phyloP scores from a whole-genome alignment of 2,113 vertebrate genomes.

The Petromus typicus region DNA sequence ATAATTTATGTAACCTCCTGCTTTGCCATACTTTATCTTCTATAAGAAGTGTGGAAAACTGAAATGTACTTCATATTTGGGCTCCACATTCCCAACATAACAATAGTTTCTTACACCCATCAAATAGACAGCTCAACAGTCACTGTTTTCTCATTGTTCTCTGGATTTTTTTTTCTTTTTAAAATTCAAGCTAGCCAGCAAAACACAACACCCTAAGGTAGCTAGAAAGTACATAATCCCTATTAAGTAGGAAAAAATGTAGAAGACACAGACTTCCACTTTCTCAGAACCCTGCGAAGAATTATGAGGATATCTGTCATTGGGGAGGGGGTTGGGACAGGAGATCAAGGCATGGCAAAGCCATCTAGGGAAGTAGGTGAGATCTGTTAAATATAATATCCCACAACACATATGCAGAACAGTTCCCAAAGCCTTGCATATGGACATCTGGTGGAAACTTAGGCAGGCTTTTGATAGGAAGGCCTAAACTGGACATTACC shows the following conservation, averaged over 20 bases:
- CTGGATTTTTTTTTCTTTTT: too few species aligned
- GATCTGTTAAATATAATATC: neutral
- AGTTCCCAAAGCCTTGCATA: neutral
- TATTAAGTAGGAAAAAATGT: neutral
- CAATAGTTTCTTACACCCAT: neutral
- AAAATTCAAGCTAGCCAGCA: neutral
- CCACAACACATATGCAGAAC: neutral
- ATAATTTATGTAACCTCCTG: neutral
- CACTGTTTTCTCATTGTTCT: neutral
- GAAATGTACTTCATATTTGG: neutral
- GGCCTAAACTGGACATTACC: neutral
- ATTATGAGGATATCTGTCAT: neutral
- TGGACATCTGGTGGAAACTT: neutral
- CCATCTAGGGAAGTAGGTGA: neutral
- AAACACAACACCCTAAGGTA: neutral
- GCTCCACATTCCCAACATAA: neutral
- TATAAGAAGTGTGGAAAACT: neutral
- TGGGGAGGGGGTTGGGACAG: neutral
- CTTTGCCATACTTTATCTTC: neutral
- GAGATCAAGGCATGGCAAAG: neutral
- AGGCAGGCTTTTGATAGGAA: neutral
- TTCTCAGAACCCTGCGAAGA: neutral
- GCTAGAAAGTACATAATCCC: neutral
- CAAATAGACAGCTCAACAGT: neutral
- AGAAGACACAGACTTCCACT: neutral